Evolutionary conservation across 2,113 vertebrate species (phyloP).

Genomic region (Cichladusa arquata): DNA sequence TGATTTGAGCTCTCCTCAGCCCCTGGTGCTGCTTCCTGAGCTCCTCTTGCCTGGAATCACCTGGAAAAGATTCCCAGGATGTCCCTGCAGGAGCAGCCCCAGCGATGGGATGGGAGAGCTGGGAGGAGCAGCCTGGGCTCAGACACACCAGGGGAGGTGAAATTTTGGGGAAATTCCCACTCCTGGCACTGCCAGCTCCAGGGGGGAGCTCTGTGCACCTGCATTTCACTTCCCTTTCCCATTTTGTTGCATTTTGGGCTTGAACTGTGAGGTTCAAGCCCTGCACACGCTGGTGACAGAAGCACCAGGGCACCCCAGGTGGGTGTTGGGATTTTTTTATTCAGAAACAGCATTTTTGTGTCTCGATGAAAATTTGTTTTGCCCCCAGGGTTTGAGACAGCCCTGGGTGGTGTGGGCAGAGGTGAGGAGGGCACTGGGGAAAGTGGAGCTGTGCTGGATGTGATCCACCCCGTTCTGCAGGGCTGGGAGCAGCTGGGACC

Average conservation of each 20-base stretch:
- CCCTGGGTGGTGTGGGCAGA: neutral
- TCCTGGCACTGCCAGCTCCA: neutral
- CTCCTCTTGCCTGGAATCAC: neutral
- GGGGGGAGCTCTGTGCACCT: neutral
- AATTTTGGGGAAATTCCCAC: neutral
- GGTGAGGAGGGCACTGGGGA: neutral
- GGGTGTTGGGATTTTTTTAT: neutral
- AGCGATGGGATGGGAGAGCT: neutral
- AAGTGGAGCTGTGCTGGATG: neutral
- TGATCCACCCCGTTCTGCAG: neutral
- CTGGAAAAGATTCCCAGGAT: neutral
- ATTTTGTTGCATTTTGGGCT: neutral
- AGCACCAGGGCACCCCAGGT: neutral
- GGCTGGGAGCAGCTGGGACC: neutral
- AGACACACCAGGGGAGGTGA: neutral
- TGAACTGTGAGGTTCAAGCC: rapidly evolving
- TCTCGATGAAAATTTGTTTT: neutral
- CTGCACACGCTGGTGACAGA: rapidly evolving
- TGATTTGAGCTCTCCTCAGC: neutral
- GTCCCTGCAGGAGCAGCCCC: no score
- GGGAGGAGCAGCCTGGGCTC: neutral
- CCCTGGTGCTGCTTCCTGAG: neutral
- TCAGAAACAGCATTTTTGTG: neutral
- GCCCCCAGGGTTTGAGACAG: neutral
- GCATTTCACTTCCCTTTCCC: neutral